phyloP scores from a whole-genome alignment of 2,888 invertebrate species.

The Ctena decussata region DNA sequence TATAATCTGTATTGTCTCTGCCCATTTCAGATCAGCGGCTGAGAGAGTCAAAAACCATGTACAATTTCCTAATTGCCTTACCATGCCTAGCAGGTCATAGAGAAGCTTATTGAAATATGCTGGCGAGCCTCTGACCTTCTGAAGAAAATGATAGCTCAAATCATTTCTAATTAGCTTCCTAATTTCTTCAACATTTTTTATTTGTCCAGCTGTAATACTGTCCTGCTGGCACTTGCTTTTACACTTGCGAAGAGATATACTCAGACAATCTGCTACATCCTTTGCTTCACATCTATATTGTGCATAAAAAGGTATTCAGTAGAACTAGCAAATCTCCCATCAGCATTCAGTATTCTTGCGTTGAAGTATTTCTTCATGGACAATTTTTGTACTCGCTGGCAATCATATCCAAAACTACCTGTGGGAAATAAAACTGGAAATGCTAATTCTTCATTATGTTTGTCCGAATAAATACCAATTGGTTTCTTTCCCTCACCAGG shows the following conservation, averaged over 20 bases:
- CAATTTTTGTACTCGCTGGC: background rate
- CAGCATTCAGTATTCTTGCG: background rate
- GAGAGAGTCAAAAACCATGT: slow-evolving; percentile 55
- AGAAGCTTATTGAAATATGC: slow-evolving; percentile 43
- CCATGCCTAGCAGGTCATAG: slow-evolving; percentile 48
- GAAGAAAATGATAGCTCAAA: background rate
- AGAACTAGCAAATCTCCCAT: slow-evolving; percentile 14
- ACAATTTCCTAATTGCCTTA: slow-evolving; percentile 33
- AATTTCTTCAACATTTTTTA: background rate
- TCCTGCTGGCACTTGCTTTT: background rate
- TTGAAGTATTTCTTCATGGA: background rate
- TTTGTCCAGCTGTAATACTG: slow-evolving; percentile 8
- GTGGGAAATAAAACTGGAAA: slow-evolving; percentile 25
- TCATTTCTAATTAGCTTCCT: background rate
- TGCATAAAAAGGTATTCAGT: slow-evolving; percentile 2
- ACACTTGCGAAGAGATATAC: slow-evolving; percentile 19
- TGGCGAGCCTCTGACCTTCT: slow-evolving; percentile 40
- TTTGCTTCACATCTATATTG: background rate
- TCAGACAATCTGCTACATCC: slow-evolving; percentile 15
- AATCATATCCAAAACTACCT: slow-evolving; percentile 10
- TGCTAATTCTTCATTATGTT: background rate
- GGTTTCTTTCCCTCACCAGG: background rate
- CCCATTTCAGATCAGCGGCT: slow-evolving; percentile 47
- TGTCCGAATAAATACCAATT: background rate
- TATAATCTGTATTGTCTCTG: slow-evolving; percentile 44